phyloP scores from a whole-genome alignment of 1,140 invertebrate species.

The Metopolophium dirhodum region DNA sequence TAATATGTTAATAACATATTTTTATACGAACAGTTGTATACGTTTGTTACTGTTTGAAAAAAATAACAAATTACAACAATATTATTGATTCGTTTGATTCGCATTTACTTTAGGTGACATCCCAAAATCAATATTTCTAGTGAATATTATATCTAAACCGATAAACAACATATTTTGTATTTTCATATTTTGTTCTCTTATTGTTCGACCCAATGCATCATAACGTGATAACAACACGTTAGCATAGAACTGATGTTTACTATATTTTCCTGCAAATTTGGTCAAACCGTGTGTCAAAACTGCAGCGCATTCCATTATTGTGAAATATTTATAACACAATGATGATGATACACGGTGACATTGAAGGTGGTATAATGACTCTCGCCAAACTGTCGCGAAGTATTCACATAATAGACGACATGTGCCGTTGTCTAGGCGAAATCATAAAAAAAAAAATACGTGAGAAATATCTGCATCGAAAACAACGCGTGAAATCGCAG shows the following conservation, averaged over 20 bases:
- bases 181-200: not conserved
- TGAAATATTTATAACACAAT: not conserved
- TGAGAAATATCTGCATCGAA: not conserved
- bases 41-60: not conserved
- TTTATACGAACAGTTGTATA: not conserved
- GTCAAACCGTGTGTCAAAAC: not conserved
- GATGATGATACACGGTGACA: not conserved
- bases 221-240: not conserved
- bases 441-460: not conserved
- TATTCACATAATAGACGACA: slow-evolving; percentile 2
- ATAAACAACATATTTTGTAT: not conserved
- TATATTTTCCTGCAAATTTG: not conserved
- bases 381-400: not conserved
- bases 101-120: not conserved
- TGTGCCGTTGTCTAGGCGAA: not conserved
- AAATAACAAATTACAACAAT: not conserved
- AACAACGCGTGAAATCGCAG: slow-evolving; percentile 15
- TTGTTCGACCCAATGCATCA: not conserved
- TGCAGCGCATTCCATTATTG: not conserved
- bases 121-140: not conserved
- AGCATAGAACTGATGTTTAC: not conserved
- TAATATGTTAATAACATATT: not conserved
- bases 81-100: not conserved
- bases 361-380: not conserved
- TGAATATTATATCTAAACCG: not conserved